A percentile compares a stretch with the other conserved stretches of the same genome.
Conservation (phyloP, 2,888 invertebrate genomes). For the Drosophila antonietae region DNA sequence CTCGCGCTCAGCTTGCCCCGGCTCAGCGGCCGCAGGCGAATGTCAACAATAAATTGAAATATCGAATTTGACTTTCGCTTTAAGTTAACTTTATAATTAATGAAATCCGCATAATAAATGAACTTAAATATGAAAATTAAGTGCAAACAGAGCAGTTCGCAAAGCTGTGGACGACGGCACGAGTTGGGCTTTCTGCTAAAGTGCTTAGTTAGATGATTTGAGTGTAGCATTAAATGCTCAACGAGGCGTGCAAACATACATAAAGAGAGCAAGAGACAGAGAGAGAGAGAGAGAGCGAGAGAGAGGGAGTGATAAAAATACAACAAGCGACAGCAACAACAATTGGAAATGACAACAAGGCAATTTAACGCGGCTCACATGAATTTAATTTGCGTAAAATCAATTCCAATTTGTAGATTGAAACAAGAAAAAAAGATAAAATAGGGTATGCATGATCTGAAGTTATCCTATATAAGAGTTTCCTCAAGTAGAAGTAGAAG, state of each 20-base stretch:
- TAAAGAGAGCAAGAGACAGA: background rate
- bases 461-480: constrained; percentile 1
- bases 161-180: background rate
- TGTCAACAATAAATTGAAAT: constrained; percentile 47
- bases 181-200: background rate
- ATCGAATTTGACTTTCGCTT: constrained; percentile 58
- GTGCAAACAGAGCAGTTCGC: constrained; percentile 60
- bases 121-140: constrained; percentile 76
- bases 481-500: background rate
- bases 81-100: constrained; percentile 72
- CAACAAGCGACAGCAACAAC: constrained; percentile 26
- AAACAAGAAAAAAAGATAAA: constrained; percentile 4
- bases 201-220: constrained; percentile 31
- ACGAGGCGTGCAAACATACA: constrained; percentile 28
- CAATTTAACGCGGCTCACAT: constrained; percentile 60
- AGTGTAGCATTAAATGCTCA: constrained; percentile 24
- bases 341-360: constrained; percentile 39
- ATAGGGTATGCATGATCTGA: background rate
- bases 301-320: background rate
- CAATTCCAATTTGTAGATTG: constrained; percentile 67
- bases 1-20: background rate
- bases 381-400: constrained; percentile 72
- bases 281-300: background rate
- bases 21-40: background rate
- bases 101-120: constrained; percentile 76